Evolutionary conservation across 2,888 invertebrate genomes (phyloP), one percentile per base, ranked within the genome.

Genomic region (Diarsia dahlii): DNA sequence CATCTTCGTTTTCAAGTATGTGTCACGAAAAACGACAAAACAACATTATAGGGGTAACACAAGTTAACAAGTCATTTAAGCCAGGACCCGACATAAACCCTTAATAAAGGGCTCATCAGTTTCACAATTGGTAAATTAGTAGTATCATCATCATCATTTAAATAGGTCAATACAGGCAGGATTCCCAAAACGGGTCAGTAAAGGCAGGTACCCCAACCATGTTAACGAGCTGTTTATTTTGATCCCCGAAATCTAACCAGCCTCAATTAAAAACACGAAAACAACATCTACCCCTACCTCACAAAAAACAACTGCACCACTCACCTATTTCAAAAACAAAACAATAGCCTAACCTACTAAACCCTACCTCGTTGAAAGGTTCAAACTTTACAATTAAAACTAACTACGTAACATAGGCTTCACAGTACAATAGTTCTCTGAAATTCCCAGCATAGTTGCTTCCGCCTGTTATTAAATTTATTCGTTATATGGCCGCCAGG

Each of bases 391-490:
- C 88, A 89, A 91, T 91, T 89, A 91, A 88, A 82, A 83, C 83
- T 81, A 77, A 78, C 81, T 82, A 28, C 8, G 15, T 28, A 71
- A 71, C 82, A 87, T 82, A 74, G 73, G 82, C 85, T 83, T 84
- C 85, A 81, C 69, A 87, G 87, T 86, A 90, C 88, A 90, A 90
- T 90, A 82, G 89, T 87, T 88, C 88, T 89, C 87, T 85, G 79
- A 82, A 90, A 90, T 91, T 91, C 82, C 87, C 84, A 84, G 87
- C 90, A 93, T 92, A 93, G 92, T 93, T 89, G 79, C 83, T 88
- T 69, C 77, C 78, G 80, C 73, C 69, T 78, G 84, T 86, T 88
- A 88, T 88, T 88, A 80, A 87, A 88, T 88, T 88, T 88, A 88
- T 87, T 87, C 81, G 81, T 82, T 84, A 71, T 92, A 92, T 91